These are phyloP conservation scores for Ciona savignyi DNA, from an alignment of 23 tunicate genomes.

Conservation along the genomic window DNA sequence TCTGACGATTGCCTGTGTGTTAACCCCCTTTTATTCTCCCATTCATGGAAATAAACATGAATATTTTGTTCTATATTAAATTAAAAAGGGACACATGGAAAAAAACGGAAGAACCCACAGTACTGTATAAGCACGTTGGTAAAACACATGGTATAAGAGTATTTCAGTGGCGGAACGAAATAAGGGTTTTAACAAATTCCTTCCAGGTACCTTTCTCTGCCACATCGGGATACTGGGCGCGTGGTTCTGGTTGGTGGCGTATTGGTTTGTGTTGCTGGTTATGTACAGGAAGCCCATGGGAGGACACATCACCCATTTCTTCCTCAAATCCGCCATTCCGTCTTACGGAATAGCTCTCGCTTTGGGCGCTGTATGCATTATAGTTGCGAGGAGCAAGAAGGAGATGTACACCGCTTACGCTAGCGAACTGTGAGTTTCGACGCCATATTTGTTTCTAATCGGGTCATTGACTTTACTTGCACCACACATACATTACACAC, in stretches of 20 bases:
- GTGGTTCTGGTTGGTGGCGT: conserved; percentile 64
- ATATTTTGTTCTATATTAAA: no score
- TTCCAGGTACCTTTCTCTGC: conserved; percentile 59
- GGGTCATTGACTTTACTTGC: no score
- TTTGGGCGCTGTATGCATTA: conserved; percentile 11
- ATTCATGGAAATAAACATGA: no score
- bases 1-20: no score
- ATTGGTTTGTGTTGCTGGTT: conserved; percentile 57
- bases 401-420: not conserved
- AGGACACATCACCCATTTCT: conserved; percentile 62
- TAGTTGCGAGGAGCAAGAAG: conserved; percentile 18
- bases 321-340: conserved; percentile 43
- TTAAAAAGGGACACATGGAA: no score
- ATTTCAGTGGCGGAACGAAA: no score
- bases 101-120: no score
- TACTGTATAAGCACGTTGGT: no score
- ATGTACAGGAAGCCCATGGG: conserved; percentile 56
- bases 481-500: no score
- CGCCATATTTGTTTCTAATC: no score
- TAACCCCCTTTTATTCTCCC: no score
- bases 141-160: no score
- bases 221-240: conserved; percentile 45
- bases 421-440: conserved; percentile 16
- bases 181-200: not conserved
- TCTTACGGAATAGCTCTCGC: conserved; percentile 33